Conservation (phyloP, 2,113 vertebrate genomes). For the Centrocercus urophasianus region DNA sequence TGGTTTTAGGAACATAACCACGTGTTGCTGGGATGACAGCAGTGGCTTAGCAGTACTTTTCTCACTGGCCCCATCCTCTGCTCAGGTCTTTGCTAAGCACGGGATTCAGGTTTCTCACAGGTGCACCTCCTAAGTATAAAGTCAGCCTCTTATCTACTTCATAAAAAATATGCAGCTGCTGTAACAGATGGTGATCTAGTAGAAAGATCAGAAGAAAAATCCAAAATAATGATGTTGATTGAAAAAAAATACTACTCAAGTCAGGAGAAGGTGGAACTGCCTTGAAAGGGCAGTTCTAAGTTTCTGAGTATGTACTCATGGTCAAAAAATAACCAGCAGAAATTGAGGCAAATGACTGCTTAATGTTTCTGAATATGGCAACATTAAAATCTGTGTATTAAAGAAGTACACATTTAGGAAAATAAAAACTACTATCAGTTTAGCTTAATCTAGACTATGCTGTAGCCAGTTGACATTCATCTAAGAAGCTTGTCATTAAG, state of each 20-base stretch:
- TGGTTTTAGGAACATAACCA: background rate
- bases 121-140: background rate
- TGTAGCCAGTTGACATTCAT: constrained; percentile 11
- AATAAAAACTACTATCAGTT: background rate
- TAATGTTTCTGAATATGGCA: background rate
- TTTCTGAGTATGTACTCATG: background rate
- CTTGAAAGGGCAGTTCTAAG: background rate
- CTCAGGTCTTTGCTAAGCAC: background rate
- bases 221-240: background rate
- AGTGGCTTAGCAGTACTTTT: background rate
- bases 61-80: background rate
- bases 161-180: constrained; percentile 20
- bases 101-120: background rate
- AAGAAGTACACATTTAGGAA: background rate
- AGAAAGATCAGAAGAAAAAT: constrained; percentile 15
- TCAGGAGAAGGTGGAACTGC: background rate
- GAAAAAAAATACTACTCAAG: background rate
- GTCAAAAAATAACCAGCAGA: background rate
- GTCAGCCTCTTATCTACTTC: background rate
- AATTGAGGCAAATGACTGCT: background rate
- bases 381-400: background rate
- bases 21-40: background rate
- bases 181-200: constrained; percentile 25
- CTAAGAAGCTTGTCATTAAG: constrained; percentile 18
- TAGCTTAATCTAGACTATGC: background rate